Evolutionary conservation across 2,888 invertebrate genomes (phyloP), one percentile per base, ranked within the genome.

Genomic region (Xanthorhoe designata): DNA sequence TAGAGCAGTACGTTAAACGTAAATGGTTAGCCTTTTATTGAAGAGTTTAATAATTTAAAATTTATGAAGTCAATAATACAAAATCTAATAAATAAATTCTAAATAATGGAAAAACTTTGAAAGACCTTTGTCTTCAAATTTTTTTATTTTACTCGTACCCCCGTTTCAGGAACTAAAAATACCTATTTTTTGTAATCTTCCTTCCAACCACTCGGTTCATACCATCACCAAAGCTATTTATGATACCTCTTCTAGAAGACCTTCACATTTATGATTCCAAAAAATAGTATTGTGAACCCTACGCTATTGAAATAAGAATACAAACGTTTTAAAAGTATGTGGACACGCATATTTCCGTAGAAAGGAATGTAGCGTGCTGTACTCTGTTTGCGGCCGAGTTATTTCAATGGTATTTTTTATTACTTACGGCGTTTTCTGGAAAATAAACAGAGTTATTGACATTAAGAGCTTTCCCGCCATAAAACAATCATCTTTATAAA

Each of bases 371-470:
- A 76, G 85, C 86, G 80, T 89, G 88, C 78, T 83, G 85, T 87
- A 84, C 84, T 83, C 85, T 83, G 87, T 84, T 82, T 81, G 81
- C 83, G 78, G 80, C 82, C 80, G 83, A 87, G 80, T 89, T 90
- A 90, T 87, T 86, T 85, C 84, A 84, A 84, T 75, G 83, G 83
- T 81, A 86, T 87, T 90, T 87, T 91, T 90, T 86, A 86, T 88
- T 87, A 83, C 78, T 79, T 83, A 87, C 81, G 83, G 85, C 88
- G 86, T 87, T 90, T 87, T 84, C 84, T 85, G 78, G 79, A 87
- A 90, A 88, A 89, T 87, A 90, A 89, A 91, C 89, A 88, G 78
- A 82, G 78, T 81, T 88, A 91, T 91, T 91, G 91, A 90, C 90
- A 89, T 89, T 86, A 89, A 75, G 74, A 66, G 70, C 64, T 65